Percentiles rank a stretch among this genome's conserved stretches.
Conservation (phyloP, 2,797 vertebrate species). For the Argentina silus region DNA sequence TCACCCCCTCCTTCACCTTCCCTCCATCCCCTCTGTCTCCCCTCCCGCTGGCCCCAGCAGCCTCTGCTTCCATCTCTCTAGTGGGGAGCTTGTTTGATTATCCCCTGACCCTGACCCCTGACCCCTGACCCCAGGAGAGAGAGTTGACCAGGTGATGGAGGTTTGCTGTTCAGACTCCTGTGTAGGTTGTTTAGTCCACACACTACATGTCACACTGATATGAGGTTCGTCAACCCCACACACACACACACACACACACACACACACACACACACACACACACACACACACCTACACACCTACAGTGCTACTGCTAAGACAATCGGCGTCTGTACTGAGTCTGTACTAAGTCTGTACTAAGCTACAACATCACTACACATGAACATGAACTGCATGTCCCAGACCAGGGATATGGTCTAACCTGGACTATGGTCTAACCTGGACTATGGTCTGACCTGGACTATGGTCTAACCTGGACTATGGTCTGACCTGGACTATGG, state of each 20-base stretch:
- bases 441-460: too few species aligned
- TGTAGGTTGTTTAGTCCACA: too few species aligned
- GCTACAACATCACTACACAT: conserved; percentile 25
- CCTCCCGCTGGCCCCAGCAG: background rate
- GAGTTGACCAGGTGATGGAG: background rate
- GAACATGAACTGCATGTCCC: background rate
- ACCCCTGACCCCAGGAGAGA: background rate
- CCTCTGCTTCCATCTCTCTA: background rate
- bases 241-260: background rate
- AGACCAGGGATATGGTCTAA: background rate
- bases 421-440: too few species aligned
- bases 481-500: too few species aligned
- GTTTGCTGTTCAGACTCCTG: background rate
- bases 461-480: too few species aligned
- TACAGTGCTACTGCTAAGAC: conserved; percentile 18
- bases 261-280: background rate
- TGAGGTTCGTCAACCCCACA: too few species aligned
- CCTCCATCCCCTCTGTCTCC: background rate
- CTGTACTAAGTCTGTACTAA: background rate
- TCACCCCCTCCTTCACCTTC: background rate
- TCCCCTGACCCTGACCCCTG: background rate
- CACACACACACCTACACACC: too few species aligned
- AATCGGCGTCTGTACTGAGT: conserved; percentile 9
- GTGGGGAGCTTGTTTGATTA: background rate
- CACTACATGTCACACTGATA: too few species aligned